Base-by-base conservation (phyloP, 2,888 invertebrate genomes). In the Meandrusa payeni region DNA sequence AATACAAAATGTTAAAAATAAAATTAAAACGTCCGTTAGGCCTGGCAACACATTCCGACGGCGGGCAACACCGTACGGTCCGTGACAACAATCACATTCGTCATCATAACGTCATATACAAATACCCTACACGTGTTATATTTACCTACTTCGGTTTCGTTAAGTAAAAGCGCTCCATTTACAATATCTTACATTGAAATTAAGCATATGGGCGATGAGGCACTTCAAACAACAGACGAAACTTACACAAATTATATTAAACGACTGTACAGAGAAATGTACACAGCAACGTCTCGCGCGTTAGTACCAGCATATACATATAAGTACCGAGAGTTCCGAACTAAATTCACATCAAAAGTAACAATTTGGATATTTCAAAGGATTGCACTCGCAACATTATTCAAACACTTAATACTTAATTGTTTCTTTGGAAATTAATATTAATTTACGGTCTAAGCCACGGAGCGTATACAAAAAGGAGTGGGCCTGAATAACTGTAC, bases 101-200 rank as follows among this genome's bases (percentile, higher is more conserved):
- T 65, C 58, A 62, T 59, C 51, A 59, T 65, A 64, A 59, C 52
- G 48, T 46, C 69, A 64, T 55, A 61, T 73, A 78, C 69, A 76
- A 69, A 64, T 68, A 69, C 50, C 51, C 64, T 71, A 51, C 64
- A 71, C 57, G 59, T 66, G 48, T 68, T 66, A 65, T 71, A 70
- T 65, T 67, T 77, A 80, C 72, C n/a, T n/a, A n/a, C n/a, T n/a
- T n/a, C 82, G 76, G 72, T 67, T 75, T 76, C 68, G 66, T 77
- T 65, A 76, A 67, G 68, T 59, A 61, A 59, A 78, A 76, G 73
- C 65, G 51, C 56, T 64, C 64, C 64, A 81, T 82, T 75, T 81
- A 82, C 80, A 82, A 71, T 83, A 85, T 83, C 67, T 77, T 82
- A 85, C 81, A 83, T 46, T 55, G 69, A 69, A 68, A 70, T 62